These are phyloP conservation scores for Peromyscus leucopus DNA, from an alignment of 2,113 vertebrate genomes.

Conservation along the genomic window DNA sequence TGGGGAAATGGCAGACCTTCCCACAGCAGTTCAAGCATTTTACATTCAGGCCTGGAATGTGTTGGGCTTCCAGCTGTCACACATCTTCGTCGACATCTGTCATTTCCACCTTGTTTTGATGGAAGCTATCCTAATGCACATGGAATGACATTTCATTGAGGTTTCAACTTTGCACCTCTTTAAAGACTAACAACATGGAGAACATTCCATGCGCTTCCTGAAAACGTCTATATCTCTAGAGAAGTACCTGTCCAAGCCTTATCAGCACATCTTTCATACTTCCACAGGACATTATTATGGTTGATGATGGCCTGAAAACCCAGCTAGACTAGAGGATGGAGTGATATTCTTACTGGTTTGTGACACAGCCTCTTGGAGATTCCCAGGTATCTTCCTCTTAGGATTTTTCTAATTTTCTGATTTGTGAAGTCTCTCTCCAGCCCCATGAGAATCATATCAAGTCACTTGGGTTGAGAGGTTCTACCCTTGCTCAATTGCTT, in stretches of 20 bases:
- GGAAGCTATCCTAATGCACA: too few relatives aligned
- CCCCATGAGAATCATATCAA: neutral
- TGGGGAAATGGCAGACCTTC: neutral
- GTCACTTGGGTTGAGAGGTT: neutral
- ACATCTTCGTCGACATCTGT: neutral
- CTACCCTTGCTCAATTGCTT: rapidly evolving
- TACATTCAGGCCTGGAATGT: too few relatives aligned
- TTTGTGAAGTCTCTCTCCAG: neutral
- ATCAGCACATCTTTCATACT: neutral
- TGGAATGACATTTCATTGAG: neutral
- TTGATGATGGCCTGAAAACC: neutral
- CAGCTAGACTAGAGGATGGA: neutral
- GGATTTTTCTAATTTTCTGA: neutral
- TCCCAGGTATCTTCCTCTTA: neutral
- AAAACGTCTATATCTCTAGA: neutral
- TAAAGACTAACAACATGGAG: neutral
- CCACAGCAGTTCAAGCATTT: rapidly evolving
- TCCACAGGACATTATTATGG: neutral
- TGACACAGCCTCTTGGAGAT: rapidly evolving
- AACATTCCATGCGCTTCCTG: neutral
- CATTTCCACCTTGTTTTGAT: neutral
- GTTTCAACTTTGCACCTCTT: neutral
- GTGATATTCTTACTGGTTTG: neutral
- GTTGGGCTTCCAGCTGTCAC: neutral
- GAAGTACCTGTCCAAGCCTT: neutral